Evolutionary conservation across 1,140 invertebrate genomes (phyloP), one percentile per base, ranked within the genome.

Genomic region (Drosophila nikananu): DNA sequence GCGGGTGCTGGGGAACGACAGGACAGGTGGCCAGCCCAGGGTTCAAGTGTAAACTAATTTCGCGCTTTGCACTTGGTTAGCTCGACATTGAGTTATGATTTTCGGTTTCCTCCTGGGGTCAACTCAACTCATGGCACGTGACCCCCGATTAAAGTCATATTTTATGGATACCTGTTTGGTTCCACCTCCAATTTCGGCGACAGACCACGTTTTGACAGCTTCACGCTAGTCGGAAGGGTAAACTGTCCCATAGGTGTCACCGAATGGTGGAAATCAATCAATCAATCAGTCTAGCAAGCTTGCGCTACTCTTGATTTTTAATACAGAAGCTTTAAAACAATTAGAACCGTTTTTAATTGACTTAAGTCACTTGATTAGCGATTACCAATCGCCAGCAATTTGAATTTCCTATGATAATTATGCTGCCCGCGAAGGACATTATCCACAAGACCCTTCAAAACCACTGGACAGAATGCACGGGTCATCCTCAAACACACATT

Each of bases 1-100:
- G 27, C 5, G 63, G 44, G 51, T 30, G 44, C 21, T 51, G 5
- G 23, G 21, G 49, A 35, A 46, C 39, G 32, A 27, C 27, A 17
- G 55, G 41, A 27, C 52, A 64, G 30, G 27, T 58, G 48, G 42
- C 48, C 54, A 41, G 42, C 48, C 55, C 65, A 49, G 60, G 48
- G 76, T 66, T 79, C 76, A 83, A 80, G 83, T 83, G 83, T 76
- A 83, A 83, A 83, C 80, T 80, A 83, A 87, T 87, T 87, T 86
- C 57, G 62, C 46, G 65, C 37, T 57, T 68, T 70, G 76, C 81
- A 83, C 64, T 65, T 64, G 55, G 66, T 71, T 70, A 73, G 54
- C 61, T 39, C 72, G 77, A 87, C 83, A 86, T 80, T 87, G 83
- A 83, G 80, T 72, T 82, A 82, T 86, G 70, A 76, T 83, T 72